Conservation (phyloP, 1,140 invertebrate species). For the Drosophila neocordata region DNA sequence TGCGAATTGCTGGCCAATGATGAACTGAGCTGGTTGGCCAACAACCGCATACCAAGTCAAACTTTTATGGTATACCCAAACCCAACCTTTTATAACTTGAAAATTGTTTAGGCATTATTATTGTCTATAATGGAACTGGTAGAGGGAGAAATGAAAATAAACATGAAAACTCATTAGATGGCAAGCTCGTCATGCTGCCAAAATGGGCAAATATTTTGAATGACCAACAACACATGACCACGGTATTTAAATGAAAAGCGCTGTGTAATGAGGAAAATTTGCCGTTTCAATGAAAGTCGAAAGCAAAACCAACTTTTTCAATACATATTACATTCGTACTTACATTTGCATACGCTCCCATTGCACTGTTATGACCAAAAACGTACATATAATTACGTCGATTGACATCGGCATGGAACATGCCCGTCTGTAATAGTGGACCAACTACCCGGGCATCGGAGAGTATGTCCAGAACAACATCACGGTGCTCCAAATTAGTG, state of each 20-base stretch:
- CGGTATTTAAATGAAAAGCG: constrained; percentile 64
- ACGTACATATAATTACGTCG: constrained; percentile 93
- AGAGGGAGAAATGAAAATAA: constrained; percentile 13
- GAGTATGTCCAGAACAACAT: constrained; percentile 92
- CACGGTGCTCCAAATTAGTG: constrained; percentile 87
- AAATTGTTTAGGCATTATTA: constrained; percentile 50
- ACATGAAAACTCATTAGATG: constrained; percentile 68
- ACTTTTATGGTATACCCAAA: constrained; percentile 6
- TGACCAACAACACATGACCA: constrained; percentile 39
- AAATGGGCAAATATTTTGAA: constrained; percentile 27
- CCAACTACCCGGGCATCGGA: constrained; percentile 93
- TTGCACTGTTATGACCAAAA: constrained; percentile 91
- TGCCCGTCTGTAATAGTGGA: constrained; percentile 88
- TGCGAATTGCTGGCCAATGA: constrained; percentile 71
- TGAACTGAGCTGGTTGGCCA: constrained; percentile 21
- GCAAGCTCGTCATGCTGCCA: constrained; percentile 52
- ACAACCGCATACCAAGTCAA: constrained; percentile 11
- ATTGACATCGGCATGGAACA: constrained; percentile 89
- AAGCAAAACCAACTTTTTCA: background rate
- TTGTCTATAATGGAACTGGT: constrained; percentile 46
- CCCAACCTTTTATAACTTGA: constrained; percentile 7
- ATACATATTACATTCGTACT: constrained; percentile 72
- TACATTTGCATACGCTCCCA: constrained; percentile 88
- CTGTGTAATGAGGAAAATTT: constrained; percentile 66
- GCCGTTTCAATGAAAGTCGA: constrained; percentile 33